These are phyloP conservation scores for Euura saliciscinereae DNA, from an alignment of 1,140 invertebrate species.

Conservation along the genomic window DNA sequence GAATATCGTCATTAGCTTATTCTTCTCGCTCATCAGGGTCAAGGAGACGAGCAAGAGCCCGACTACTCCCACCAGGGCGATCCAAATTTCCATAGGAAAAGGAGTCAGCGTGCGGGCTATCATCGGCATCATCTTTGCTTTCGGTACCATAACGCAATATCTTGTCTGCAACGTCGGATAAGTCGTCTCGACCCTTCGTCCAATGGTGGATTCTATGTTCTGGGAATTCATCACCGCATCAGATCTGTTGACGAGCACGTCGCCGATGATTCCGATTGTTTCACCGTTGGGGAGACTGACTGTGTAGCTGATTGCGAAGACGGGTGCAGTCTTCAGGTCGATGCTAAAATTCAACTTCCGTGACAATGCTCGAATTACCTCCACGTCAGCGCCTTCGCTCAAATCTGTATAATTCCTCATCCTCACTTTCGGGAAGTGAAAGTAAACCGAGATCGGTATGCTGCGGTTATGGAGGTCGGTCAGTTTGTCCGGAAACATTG, in stretches of 20 bases:
- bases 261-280: slow-evolving; percentile 14
- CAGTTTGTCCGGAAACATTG: slow-evolving; percentile 26
- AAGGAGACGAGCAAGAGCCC: not conserved
- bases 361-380: slow-evolving; percentile 12
- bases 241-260: slow-evolving; percentile 18
- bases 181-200: not conserved
- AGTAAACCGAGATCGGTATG: slow-evolving; percentile 18
- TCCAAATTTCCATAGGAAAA: not conserved
- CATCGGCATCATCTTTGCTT: slow-evolving; percentile 12
- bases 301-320: slow-evolving; percentile 9
- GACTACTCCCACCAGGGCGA: not conserved
- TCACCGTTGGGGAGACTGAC: slow-evolving; percentile 14
- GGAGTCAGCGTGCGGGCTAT: slow-evolving; percentile 4
- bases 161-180: slow-evolving; percentile 4
- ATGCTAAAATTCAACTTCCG: slow-evolving; percentile 24
- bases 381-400: slow-evolving; percentile 20
- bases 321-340: not conserved
- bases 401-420: not conserved
- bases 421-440: slow-evolving; percentile 14
- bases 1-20: slow-evolving; percentile 15
- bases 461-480: slow-evolving; percentile 18
- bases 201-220: slow-evolving; percentile 23
- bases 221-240: slow-evolving; percentile 10
- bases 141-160: slow-evolving; percentile 13
- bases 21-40: not conserved